These are phyloP conservation scores for Tetragonula carbonaria DNA, from an alignment of 2,888 invertebrate genomes.

Conservation along the genomic window DNA sequence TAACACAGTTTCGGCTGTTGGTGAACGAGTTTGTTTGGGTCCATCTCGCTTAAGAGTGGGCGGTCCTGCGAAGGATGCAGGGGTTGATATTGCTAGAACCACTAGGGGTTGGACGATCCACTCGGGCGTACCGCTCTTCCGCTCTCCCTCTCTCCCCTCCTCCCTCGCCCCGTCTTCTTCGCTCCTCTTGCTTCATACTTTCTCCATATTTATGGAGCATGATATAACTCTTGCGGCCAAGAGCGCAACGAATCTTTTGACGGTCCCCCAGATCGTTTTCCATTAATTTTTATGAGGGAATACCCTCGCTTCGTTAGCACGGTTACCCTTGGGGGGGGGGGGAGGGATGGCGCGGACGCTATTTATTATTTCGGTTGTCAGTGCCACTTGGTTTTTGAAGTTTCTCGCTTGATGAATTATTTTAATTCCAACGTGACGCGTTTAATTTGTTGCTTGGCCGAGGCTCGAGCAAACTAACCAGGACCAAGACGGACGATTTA, in stretches of 20 bases:
- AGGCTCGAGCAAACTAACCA: background rate
- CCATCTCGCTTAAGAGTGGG: conserved; percentile 78
- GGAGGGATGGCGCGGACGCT: background rate
- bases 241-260: conserved; percentile 10
- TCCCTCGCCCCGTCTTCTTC: background rate
- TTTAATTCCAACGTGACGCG: background rate
- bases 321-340: background rate
- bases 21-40: conserved; percentile 77
- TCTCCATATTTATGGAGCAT: conserved; percentile 32
- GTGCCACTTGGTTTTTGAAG: background rate
- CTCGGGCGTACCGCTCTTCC: conserved; percentile 30
- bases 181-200: conserved; percentile 21
- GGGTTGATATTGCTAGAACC: conserved; percentile 55
- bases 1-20: conserved; percentile 79
- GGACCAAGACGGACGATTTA: background rate
- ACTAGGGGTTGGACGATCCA: conserved; percentile 48
- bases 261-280: background rate
- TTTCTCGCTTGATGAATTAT: background rate
- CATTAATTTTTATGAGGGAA: conserved; percentile 7
- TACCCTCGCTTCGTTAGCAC: background rate
- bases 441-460: background rate
- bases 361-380: background rate
- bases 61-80: conserved; percentile 71
- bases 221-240: background rate
- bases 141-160: background rate